Evolutionary conservation across 2,888 invertebrate species (phyloP).

Genomic region (Epirrhoe alternata): DNA sequence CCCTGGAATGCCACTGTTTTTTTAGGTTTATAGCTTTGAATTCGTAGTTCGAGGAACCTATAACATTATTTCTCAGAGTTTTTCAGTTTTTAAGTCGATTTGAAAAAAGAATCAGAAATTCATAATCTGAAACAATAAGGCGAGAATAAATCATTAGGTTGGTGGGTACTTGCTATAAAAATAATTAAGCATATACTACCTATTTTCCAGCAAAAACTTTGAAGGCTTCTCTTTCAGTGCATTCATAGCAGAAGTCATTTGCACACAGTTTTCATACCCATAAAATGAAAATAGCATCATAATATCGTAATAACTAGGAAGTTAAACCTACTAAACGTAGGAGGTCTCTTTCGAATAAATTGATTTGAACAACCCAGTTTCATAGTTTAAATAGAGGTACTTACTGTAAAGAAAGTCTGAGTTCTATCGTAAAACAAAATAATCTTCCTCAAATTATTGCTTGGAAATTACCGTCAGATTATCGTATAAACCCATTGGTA

Average conservation of each 20-base stretch:
- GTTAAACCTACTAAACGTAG: neutral
- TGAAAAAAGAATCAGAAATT: no score
- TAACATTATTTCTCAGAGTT: no score
- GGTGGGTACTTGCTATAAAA: no score
- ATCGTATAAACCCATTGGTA: neutral
- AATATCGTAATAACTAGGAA: neutral
- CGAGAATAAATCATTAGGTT: no score
- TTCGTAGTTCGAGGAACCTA: no score
- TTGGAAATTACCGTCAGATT: neutral
- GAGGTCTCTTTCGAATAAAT: neutral
- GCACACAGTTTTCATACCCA: neutral
- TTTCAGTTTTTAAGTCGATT: no score
- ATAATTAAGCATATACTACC: no score
- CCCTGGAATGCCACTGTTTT: no score
- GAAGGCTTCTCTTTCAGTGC: neutral
- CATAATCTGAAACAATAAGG: no score
- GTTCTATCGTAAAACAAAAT: constrained; percentile 4
- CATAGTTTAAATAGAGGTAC: neutral
- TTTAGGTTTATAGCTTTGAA: no score
- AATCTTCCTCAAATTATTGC: neutral
- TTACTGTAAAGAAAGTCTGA: neutral
- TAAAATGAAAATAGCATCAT: neutral
- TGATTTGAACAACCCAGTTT: neutral
- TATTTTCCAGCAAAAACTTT: neutral
- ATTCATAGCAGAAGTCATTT: neutral